phyloP scores from a whole-genome alignment of 2,888 invertebrate genomes.

The Hirtodrosophila duncani region DNA sequence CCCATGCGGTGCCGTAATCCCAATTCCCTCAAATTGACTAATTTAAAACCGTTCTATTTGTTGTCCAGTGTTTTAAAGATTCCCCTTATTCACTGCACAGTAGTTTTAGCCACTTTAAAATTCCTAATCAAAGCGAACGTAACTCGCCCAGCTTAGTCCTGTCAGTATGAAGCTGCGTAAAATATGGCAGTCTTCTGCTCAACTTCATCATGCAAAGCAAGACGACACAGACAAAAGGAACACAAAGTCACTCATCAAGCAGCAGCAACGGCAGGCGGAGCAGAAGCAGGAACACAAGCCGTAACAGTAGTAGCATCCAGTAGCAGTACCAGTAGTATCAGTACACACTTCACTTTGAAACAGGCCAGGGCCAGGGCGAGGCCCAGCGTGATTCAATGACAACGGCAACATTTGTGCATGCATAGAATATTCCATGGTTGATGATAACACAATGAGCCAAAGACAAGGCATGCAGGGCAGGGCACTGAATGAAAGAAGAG shows the following conservation, averaged over 20 bases:
- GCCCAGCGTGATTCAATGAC: slow-evolving; percentile 68
- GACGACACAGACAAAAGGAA: slow-evolving; percentile 46
- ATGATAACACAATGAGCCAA: slow-evolving; percentile 65
- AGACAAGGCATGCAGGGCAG: slow-evolving; percentile 1
- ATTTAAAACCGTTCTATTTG: no score
- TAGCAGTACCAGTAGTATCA: not conserved
- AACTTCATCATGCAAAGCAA: slow-evolving; percentile 33
- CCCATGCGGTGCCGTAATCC: no score
- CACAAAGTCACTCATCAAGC: slow-evolving; percentile 47
- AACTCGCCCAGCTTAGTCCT: slow-evolving; percentile 35
- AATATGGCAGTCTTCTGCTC: slow-evolving; percentile 40
- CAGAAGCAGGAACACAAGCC: slow-evolving; percentile 6
- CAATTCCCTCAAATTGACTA: no score
- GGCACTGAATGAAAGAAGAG: not conserved
- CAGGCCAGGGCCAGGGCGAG: not conserved
- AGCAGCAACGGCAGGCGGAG: slow-evolving; percentile 5
- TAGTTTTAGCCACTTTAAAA: slow-evolving; percentile 46
- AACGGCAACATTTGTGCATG: slow-evolving; percentile 73
- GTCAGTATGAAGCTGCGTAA: slow-evolving; percentile 36
- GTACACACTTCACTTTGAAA: not conserved
- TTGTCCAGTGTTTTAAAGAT: no score
- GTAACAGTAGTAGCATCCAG: slow-evolving; percentile 3
- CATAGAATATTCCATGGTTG: slow-evolving; percentile 72
- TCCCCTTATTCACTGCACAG: no score
- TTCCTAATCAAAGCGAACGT: slow-evolving; percentile 50